Evolutionary conservation across 2,888 invertebrate species (phyloP).

Genomic region (Dione vanillae): DNA sequence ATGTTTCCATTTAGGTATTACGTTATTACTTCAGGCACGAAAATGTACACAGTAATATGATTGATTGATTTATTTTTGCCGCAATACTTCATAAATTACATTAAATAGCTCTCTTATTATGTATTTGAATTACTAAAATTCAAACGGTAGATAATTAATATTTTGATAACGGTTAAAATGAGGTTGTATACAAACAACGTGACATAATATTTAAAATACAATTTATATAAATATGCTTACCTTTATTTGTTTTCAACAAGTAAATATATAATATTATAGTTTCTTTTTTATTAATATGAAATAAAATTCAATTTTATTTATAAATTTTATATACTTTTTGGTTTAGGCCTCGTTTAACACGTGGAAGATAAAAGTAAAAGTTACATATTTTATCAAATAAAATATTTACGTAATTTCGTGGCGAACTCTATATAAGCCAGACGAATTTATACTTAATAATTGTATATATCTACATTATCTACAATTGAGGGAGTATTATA

Average conservation of each 20-base stretch:
- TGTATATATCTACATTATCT: not conserved
- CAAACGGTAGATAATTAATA: not conserved
- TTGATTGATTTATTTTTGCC: slow-evolving; percentile 15
- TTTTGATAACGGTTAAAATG: not conserved
- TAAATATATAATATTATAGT: no score
- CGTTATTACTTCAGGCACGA: slow-evolving; percentile 5
- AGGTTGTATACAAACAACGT: not conserved
- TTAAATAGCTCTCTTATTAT: not conserved
- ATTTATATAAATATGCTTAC: no score
- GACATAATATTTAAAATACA: no score
- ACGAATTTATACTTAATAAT: not conserved
- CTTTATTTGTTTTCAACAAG: no score
- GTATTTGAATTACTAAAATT: not conserved
- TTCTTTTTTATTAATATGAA: not conserved
- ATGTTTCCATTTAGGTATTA: not conserved
- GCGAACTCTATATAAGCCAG: not conserved
- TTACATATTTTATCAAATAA: not conserved
- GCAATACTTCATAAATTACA: not conserved
- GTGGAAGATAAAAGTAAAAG: not conserved
- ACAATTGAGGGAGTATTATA: not conserved
- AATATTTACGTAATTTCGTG: not conserved
- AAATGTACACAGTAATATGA: not conserved
- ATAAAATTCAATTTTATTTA: not conserved
- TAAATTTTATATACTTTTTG: not conserved
- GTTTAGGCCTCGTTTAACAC: not conserved